Percentiles rank a stretch among this genome's conserved stretches.
These are phyloP conservation scores for Onychomys arenicola DNA, from an alignment of 2,797 vertebrate species.

Conservation along the genomic window DNA sequence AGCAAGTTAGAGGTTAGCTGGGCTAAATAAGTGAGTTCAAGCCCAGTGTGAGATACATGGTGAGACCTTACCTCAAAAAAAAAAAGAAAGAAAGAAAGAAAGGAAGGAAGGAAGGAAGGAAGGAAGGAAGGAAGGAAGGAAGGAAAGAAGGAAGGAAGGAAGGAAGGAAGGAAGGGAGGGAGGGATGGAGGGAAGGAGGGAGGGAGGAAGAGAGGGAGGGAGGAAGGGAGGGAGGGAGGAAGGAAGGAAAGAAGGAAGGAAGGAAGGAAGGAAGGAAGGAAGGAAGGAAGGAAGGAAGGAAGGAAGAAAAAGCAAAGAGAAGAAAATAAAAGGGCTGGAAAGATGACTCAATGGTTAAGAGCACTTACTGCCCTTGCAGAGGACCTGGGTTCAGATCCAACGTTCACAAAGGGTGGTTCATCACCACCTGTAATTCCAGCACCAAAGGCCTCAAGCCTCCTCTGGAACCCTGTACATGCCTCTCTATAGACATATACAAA, in stretches of 20 bases:
- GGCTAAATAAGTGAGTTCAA: not conserved
- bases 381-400: not conserved
- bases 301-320: not conserved
- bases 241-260: no score
- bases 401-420: not conserved
- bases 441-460: not conserved
- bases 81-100: not conserved
- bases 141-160: no score
- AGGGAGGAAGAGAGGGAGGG: no score
- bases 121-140: no score
- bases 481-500: not conserved
- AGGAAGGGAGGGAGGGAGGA: no score
- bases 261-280: no score
- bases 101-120: no score
- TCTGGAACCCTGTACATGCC: rapidly evolving
- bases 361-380: not conserved
- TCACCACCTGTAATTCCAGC: not conserved
- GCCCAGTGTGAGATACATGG: not conserved
- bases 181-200: no score
- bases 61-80: not conserved
- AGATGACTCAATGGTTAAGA: not conserved
- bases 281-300: no score
- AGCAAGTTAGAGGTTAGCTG: not conserved
- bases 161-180: no score
- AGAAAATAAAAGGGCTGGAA: not conserved